Evolutionary conservation across 2,113 vertebrate species (phyloP).

Genomic region (Tympanuchus pallidicinctus): DNA sequence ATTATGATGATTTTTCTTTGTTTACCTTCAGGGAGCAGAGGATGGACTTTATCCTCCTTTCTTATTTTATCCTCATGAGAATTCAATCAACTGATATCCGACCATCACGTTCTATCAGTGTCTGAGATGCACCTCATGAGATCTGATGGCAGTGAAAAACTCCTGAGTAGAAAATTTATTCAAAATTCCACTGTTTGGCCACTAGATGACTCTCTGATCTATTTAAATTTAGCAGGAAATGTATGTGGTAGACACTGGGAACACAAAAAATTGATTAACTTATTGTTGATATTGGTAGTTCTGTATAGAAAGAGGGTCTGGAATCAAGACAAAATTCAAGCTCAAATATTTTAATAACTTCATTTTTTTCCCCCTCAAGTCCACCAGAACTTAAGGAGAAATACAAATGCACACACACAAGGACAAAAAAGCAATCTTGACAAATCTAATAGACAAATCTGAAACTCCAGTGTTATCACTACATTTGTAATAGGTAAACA

Average conservation of each 20-base stretch:
- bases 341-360: not conserved
- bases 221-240: not conserved
- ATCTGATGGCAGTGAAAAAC: not conserved
- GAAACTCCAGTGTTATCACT: not conserved
- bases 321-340: not conserved
- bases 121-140: not conserved
- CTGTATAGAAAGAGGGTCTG: not conserved
- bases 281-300: not conserved
- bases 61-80: not conserved
- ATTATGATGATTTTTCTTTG: not conserved
- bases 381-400: not conserved
- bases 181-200: not conserved
- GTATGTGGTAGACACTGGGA: not conserved
- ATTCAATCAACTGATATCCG: not conserved
- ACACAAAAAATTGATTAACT: not conserved
- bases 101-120: not conserved
- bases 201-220: slow-evolving; percentile 28
- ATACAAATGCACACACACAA: not conserved
- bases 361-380: not conserved
- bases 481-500: not conserved
- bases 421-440: not conserved
- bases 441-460: not conserved
- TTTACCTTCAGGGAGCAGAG: not conserved
- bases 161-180: not conserved
- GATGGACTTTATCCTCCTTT: not conserved